Evolutionary conservation across 1,140 invertebrate species (phyloP).

Genomic region (Coptotermes formosanus): DNA sequence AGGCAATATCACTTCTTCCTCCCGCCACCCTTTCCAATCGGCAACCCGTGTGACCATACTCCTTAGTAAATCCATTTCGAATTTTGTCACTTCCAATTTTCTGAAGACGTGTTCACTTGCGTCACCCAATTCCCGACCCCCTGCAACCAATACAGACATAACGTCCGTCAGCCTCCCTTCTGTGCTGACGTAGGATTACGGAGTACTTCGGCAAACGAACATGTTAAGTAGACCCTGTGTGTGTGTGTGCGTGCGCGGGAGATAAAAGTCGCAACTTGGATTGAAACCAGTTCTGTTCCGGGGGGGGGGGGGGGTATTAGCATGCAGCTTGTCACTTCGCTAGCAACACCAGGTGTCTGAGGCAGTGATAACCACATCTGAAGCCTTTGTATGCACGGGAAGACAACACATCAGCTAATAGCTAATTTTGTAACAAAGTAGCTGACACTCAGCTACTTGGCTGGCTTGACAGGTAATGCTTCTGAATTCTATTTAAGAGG

Average conservation of each 20-base stretch:
- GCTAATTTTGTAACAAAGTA: no score
- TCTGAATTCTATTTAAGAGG: no score
- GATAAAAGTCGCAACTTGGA: neutral
- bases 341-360: neutral
- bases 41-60: neutral
- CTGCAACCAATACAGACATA: neutral
- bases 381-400: no score
- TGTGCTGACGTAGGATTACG: neutral
- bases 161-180: neutral
- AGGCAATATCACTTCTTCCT: neutral
- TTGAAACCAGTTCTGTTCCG: neutral
- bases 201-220: neutral
- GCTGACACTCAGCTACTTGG: no score
- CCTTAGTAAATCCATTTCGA: neutral
- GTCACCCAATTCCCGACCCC: neutral
- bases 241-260: neutral
- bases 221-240: neutral
- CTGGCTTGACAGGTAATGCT: no score
- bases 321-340: neutral
- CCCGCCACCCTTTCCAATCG: neutral
- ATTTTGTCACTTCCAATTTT: constrained; percentile 19
- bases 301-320: neutral
- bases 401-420: no score
- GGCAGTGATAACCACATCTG: no score
- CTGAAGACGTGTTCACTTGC: constrained; percentile 1